phyloP scores from a whole-genome alignment of 2,797 vertebrate genomes.

The Clangula hyemalis region DNA sequence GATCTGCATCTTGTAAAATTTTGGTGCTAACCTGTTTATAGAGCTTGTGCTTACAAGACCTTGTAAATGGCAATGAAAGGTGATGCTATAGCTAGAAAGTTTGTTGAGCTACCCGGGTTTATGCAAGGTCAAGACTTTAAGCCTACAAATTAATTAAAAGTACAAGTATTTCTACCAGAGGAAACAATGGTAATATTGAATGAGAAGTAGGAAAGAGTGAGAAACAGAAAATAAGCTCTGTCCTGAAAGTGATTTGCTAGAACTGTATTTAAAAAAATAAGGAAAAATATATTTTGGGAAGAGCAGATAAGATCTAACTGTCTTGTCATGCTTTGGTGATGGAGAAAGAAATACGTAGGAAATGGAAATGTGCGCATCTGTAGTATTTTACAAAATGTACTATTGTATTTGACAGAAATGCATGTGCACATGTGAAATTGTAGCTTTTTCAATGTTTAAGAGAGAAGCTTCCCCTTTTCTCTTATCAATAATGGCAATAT shows the following conservation, averaged over 20 bases:
- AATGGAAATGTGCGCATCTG: neutral
- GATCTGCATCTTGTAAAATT: neutral
- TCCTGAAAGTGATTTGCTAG: neutral
- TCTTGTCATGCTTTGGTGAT: neutral
- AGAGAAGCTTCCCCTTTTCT: slow-evolving; percentile 15
- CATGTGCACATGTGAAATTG: neutral
- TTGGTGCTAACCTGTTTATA: neutral
- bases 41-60: neutral
- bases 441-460: neutral
- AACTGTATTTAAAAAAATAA: neutral
- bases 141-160: neutral
- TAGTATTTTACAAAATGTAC: neutral
- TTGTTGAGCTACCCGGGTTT: neutral
- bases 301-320: neutral
- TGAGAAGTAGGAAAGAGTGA: neutral
- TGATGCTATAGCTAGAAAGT: neutral
- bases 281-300: neutral
- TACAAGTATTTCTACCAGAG: neutral
- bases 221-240: neutral
- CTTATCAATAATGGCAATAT: neutral
- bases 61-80: neutral
- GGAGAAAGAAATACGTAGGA: neutral
- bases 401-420: neutral
- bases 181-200: neutral
- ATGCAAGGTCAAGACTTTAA: neutral